Evolutionary conservation across 2,797 vertebrate genomes (phyloP), one percentile per base, ranked within the genome.

Genomic region (Lacerta agilis): DNA sequence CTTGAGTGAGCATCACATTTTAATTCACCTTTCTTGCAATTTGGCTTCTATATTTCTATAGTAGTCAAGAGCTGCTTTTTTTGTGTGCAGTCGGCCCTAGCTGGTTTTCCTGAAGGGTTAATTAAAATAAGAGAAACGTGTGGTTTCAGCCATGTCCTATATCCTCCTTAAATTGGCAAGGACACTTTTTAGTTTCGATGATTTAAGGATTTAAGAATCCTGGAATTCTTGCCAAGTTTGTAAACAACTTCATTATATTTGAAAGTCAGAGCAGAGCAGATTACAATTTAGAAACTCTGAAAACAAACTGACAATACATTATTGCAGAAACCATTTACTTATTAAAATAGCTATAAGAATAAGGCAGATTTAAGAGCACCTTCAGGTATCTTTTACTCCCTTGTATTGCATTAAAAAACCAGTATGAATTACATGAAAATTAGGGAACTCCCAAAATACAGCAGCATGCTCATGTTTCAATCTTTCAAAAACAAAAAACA

Each of bases 211-310:
- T 64, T 13, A 23, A 27, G 66, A 20, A 67, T 67, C 66, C 49
- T 72, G 49, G 29, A 80, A 87, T 43, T 73, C 69, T 81, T 73
- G 78, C 78, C 49, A 73, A 41, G 49, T 7, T 86, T 79, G 27
- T n/a, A 8, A 72, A 80, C 45, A 80, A 17, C 33, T 79, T 78
- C 64, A 38, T 83, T 58, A 33, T 55, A 73, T 83, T 83, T 83
- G 69, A 58, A 10, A 15, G 49, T n/a, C 76, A 86, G 55, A 55
- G 27, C 11, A 36, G 73, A 78, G 38, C 79, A 67, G 38, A 43
- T 87, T 87, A 41, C 58, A 81, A 9, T 64, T n/a, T 72, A 81
- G 49, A 61, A 38, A 71, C 33, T 72, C 9, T 43, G 41, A 73
- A 81, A 79, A 69, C 23, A 33, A 66, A 18, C 23, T 82, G 66